Base-by-base conservation (phyloP, 2,797 vertebrate species). In the Tragopan temminckii region DNA sequence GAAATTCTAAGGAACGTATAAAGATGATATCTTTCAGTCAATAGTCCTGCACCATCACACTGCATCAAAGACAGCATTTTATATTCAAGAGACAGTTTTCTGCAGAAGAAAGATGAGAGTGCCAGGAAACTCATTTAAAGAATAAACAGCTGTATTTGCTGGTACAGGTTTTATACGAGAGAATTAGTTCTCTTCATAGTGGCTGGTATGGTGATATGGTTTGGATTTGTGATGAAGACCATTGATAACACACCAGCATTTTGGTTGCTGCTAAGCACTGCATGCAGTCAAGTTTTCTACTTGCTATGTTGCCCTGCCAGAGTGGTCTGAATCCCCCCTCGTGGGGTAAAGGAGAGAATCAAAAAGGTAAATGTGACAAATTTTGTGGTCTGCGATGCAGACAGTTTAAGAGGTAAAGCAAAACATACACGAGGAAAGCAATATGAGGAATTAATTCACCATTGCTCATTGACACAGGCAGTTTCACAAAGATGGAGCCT, bases 131-230 rank as follows among this genome's bases (percentile, higher is more conserved):
- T 86, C 1, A 57, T 91, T 86, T 90, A 29, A 53, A 88, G 86
- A 93, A 88, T 84, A 68, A 95, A 77, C 52, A 74, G 67, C 67
- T 86, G 46, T 77, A 70, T 93, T 67, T 86, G 77, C 76, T 63
- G 40, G 61, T 31, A 42, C 18, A 21, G 61, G 38, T 42, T 63
- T 63, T 42, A 42, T 29, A 40, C 31, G 38, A 27, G 27, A 42
- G 18, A 42, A 40, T 63, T 42, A 63, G 40, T 42, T 63, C 29
- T 42, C 57, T 58, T 23, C 33, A 35, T 35, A 35, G 33, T 24
- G 29, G 18, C 38, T 31, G 61, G 40, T 63, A 42, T 42, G 27
- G 13, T 42, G 38, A 29, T 42, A 31, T 9, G 7, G 29, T 42
- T 62, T 21, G 13, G 38, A 63, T 42, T 21, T 63, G 61, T 42